Conservation (phyloP, 2,113 vertebrate genomes). For the Colossoma macropomum region DNA sequence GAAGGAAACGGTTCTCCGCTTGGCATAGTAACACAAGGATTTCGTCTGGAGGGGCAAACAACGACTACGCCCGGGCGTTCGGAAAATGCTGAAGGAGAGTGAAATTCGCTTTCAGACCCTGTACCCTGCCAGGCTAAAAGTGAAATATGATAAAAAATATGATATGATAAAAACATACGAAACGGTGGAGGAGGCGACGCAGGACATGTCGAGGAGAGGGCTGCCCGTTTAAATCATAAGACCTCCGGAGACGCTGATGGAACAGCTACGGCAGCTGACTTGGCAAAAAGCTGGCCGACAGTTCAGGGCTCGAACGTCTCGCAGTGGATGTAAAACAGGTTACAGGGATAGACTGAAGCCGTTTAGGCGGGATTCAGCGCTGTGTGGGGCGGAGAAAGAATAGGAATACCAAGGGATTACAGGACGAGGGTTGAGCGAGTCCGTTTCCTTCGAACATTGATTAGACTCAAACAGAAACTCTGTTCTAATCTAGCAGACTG, state of each 20-base stretch:
- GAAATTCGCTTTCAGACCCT: neutral
- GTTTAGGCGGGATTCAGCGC: neutral
- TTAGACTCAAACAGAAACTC: too few species aligned
- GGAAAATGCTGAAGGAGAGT: neutral
- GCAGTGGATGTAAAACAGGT: neutral
- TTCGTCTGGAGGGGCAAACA: too few species aligned
- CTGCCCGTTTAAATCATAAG: neutral
- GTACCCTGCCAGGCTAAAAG: neutral
- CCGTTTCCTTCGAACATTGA: too few species aligned
- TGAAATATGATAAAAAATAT: neutral
- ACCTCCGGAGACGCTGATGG: neutral
- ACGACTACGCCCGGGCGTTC: neutral
- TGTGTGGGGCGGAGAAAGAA: neutral
- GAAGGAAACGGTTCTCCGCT: neutral
- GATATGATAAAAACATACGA: neutral
- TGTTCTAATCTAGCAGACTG: too few species aligned
- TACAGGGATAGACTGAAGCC: neutral
- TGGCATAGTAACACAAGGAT: too few species aligned
- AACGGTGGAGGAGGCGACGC: neutral
- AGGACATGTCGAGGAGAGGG: neutral
- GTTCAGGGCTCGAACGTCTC: neutral
- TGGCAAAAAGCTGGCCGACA: constrained; percentile 12
- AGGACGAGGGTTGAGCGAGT: too few species aligned
- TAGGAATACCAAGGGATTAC: too few species aligned
- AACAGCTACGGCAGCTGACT: neutral